Base-by-base conservation (phyloP, 1,140 invertebrate genomes). In the Pseudobourletiella spinata region DNA sequence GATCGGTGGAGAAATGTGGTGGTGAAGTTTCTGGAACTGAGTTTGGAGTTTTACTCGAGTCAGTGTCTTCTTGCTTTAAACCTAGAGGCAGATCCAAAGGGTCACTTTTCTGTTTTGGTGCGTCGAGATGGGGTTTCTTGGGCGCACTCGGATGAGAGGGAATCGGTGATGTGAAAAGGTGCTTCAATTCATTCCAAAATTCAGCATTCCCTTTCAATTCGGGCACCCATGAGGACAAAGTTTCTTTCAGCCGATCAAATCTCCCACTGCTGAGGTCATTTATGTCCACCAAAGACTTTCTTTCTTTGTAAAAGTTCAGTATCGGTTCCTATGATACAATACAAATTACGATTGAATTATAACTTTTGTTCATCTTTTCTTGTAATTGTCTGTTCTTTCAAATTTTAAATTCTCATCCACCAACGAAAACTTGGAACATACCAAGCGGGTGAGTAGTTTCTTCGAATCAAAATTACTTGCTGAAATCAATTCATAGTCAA, bases 401-500 rank as follows among this genome's bases (percentile, higher is more conserved):
- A n/a, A n/a, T n/a, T n/a, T n/a, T n/a, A n/a, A n/a, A n/a, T n/a
- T n/a, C n/a, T n/a, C n/a, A n/a, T n/a, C n/a, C n/a, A n/a, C n/a
- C n/a, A n/a, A n/a, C n/a, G n/a, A n/a, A n/a, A n/a, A n/a, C n/a
- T n/a, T n/a, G n/a, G n/a, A 35, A 25, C 20, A 57, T 61, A 66
- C 62, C 59, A 70, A 29, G 43, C 63, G 29, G 8, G 29, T 2
- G 20, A 67, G 42, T 4, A 70, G 24, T 57, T 70, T 66, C 35
- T 58, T 61, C 26, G 57, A 24, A 51, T 67, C 63, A 39, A 70
- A 64, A 56, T 61, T 55, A 16, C 30, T 61, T 8, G 58, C 32
- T n/a, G 61, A 52, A 56, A 61, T 64, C n/a, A 59, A 64, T 20
- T 70, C 68, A 51, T 67, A 67, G 22, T 64, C 62, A 28, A 70